These are phyloP conservation scores for Callaeas wilsoni DNA, from an alignment of 2,113 vertebrate species.

Conservation along the genomic window DNA sequence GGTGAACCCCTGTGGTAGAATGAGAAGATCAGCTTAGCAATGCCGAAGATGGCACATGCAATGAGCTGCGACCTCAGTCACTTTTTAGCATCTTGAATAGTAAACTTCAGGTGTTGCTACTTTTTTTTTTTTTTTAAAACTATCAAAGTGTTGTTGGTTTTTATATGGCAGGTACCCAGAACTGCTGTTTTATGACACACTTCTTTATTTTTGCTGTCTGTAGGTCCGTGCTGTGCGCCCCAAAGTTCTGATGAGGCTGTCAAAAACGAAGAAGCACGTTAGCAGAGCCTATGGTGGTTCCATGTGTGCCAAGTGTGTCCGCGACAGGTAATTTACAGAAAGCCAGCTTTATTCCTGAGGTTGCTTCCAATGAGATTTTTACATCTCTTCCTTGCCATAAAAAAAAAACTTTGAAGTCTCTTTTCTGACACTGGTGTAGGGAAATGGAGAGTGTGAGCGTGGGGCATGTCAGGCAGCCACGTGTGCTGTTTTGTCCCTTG, in stretches of 20 bases:
- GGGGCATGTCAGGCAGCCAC: rapidly evolving
- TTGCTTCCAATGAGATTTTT: rapidly evolving
- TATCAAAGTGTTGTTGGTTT: background rate
- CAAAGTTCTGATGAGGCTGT: conserved; percentile 96
- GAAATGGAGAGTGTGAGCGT: background rate
- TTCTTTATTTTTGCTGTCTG: background rate
- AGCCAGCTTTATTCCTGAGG: background rate
- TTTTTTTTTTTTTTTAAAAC: background rate
- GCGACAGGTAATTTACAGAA: conserved; percentile 84
- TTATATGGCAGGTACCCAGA: rapidly evolving
- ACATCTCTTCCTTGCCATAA: rapidly evolving
- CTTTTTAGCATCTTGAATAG: background rate
- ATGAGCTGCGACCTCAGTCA: rapidly evolving
- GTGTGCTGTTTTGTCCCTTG: background rate
- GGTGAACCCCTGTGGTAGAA: background rate
- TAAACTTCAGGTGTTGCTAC: background rate
- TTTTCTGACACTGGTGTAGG: background rate
- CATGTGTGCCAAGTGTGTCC: conserved; percentile 98
- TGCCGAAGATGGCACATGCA: background rate
- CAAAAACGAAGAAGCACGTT: conserved; percentile 97
- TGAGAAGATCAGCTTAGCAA: background rate
- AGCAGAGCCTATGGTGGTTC: conserved; percentile 97
- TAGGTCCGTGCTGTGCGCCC: conserved; percentile 95
- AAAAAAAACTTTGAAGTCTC: background rate
- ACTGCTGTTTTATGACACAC: rapidly evolving